These are phyloP conservation scores for Planococcus citri DNA, from an alignment of 1,140 invertebrate genomes.

Conservation along the genomic window DNA sequence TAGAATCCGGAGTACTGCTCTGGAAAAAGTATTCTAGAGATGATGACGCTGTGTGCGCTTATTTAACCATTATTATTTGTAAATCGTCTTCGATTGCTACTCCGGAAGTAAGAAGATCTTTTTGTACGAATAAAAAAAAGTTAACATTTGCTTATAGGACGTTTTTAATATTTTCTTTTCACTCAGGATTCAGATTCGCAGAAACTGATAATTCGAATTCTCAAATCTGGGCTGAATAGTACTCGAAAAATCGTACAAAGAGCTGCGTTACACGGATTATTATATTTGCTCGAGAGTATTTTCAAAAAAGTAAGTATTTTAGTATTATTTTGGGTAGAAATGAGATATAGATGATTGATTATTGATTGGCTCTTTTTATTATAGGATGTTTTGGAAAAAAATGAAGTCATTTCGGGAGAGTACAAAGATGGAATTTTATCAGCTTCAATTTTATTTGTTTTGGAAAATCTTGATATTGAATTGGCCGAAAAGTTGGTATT, in stretches of 20 bases:
- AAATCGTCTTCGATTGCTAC: slow-evolving; percentile 40
- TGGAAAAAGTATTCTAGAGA: slow-evolving; percentile 46
- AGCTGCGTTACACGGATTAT: slow-evolving; percentile 54
- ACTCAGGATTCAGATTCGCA: background rate
- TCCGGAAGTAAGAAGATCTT: background rate
- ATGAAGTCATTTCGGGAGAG: background rate
- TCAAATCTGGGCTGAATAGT: slow-evolving; percentile 51
- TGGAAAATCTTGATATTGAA: slow-evolving; percentile 1
- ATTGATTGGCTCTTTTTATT: too few species aligned
- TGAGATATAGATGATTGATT: too few species aligned
- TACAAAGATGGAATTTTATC: slow-evolving; percentile 7
- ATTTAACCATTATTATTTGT: slow-evolving; percentile 53
- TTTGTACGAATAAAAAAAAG: too few species aligned
- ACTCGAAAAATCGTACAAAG: slow-evolving; percentile 50
- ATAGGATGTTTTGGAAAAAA: background rate
- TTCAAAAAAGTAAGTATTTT: slow-evolving; percentile 15
- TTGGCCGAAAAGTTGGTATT: background rate
- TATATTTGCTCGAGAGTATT: slow-evolving; percentile 56
- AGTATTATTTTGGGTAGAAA: too few species aligned
- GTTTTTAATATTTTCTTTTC: slow-evolving; percentile 23
- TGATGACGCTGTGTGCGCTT: slow-evolving; percentile 56
- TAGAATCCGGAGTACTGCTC: slow-evolving; percentile 50
- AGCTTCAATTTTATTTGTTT: background rate
- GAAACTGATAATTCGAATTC: slow-evolving; percentile 47
- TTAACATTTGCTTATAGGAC: slow-evolving; percentile 43